A percentile compares a stretch with the other conserved stretches of the same genome.
phyloP scores from a whole-genome alignment of 2,888 invertebrate genomes.

The Synergus laeviventris region DNA sequence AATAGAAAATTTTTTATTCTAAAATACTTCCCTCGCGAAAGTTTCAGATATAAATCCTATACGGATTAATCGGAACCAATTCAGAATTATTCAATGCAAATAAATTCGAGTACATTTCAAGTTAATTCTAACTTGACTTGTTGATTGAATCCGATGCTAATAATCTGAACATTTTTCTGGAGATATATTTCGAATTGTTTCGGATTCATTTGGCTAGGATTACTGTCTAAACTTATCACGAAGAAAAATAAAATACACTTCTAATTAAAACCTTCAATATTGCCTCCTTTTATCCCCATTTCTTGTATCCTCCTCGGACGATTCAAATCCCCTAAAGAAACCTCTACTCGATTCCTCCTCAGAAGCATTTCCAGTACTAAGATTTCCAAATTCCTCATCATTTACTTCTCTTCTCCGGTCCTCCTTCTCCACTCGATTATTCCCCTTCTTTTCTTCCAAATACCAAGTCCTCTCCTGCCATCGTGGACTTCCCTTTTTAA shows the following conservation, averaged over 20 bases:
- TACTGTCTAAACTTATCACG: too few species aligned
- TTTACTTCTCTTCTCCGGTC: not conserved
- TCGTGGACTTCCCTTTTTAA: conserved; percentile 77
- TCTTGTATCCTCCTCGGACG: not conserved
- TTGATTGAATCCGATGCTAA: too few species aligned
- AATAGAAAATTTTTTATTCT: not conserved
- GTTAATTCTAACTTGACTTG: too few species aligned
- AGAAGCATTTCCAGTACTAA: not conserved
- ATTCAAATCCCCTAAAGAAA: not conserved
- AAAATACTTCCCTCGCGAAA: not conserved
- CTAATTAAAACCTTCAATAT: not conserved
- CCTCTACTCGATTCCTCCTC: not conserved
- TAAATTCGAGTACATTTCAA: too few species aligned
- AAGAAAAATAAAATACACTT: too few species aligned
- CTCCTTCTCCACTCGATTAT: not conserved
- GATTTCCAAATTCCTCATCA: not conserved
- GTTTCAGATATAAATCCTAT: too few species aligned
- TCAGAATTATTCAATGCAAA: too few species aligned
- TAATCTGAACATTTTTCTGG: too few species aligned
- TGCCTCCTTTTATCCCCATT: not conserved
- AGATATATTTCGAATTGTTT: too few species aligned
- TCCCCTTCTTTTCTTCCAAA: not conserved
- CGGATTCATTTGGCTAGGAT: too few species aligned
- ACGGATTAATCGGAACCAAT: too few species aligned
- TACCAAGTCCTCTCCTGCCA: conserved; percentile 78